A percentile compares a stretch with the other conserved stretches of the same genome.
Conservation (phyloP, 1,140 invertebrate species). For the Branchinecta lindahli region DNA sequence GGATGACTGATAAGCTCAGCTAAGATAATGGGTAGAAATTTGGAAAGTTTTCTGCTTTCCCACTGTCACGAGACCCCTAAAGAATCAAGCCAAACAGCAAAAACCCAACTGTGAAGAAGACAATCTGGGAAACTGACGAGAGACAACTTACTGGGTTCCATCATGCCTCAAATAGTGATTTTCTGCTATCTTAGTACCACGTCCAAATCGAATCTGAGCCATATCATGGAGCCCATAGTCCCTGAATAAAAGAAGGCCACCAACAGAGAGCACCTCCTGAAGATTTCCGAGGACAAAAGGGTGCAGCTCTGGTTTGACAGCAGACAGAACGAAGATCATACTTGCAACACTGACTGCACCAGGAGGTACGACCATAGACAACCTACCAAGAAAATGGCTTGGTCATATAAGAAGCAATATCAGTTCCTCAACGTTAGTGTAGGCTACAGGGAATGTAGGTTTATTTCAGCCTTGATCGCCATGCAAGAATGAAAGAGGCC, state of each 20-base stretch:
- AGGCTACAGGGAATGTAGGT: too few species aligned
- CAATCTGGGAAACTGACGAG: slow-evolving; percentile 38
- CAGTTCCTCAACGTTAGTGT: too few species aligned
- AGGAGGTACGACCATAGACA: slow-evolving; percentile 17
- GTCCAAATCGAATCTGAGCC: slow-evolving; percentile 83
- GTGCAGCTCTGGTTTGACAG: slow-evolving; percentile 66
- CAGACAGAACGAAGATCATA: slow-evolving; percentile 62
- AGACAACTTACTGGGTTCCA: slow-evolving; percentile 49
- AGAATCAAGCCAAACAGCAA: slow-evolving; percentile 18
- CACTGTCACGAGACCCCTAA: too few species aligned
- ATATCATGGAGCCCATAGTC: slow-evolving; percentile 98
- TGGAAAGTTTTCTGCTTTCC: too few species aligned
- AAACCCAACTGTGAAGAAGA: too few species aligned
- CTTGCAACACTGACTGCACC: slow-evolving; percentile 47
- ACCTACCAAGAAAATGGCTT: neutral
- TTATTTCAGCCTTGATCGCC: too few species aligned
- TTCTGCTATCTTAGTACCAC: slow-evolving; percentile 78
- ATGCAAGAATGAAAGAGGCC: too few species aligned
- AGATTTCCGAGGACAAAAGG: slow-evolving; percentile 48
- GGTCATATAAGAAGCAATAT: too few species aligned
- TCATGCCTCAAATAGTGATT: slow-evolving; percentile 95
- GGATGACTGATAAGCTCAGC: too few species aligned
- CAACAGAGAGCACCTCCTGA: slow-evolving; percentile 50
- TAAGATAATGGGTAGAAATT: too few species aligned
- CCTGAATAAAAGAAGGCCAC: slow-evolving; percentile 71